A percentile compares a stretch with the other conserved stretches of the same genome.
Conservation (phyloP, 2,113 vertebrate species). For the Bombycilla garrulus region DNA sequence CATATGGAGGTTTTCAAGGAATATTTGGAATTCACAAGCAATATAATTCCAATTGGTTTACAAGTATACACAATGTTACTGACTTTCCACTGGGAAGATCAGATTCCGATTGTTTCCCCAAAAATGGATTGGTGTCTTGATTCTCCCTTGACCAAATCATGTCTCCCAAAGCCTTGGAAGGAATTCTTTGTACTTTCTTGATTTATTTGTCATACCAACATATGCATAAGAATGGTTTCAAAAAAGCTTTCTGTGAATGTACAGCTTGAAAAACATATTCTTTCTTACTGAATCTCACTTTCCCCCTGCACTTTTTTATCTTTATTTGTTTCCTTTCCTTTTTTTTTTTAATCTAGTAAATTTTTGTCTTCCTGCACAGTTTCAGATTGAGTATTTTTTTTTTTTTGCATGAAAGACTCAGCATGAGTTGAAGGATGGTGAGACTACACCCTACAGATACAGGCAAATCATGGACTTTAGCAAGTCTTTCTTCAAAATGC, state of each 20-base stretch:
- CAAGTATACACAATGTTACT: background rate
- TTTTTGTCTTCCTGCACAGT: background rate
- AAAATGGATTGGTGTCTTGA: background rate
- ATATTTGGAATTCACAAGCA: background rate
- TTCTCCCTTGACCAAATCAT: background rate
- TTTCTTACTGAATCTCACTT: background rate
- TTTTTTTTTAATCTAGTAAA: background rate
- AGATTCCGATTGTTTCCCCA: background rate
- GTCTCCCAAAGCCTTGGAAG: background rate
- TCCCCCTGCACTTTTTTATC: background rate
- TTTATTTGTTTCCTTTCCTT: rapidly evolving
- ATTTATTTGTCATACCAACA: background rate
- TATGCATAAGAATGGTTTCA: background rate
- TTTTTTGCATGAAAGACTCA: background rate
- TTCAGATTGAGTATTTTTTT: background rate
- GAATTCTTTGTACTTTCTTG: background rate
- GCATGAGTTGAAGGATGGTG: background rate
- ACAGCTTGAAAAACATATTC: background rate
- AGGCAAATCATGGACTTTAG: background rate
- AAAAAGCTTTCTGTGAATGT: background rate
- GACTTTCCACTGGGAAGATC: background rate
- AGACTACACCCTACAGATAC: background rate
- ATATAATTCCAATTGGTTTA: background rate
- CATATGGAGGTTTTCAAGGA: background rate
- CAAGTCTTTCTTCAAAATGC: background rate